phyloP scores from a whole-genome alignment of 2,888 invertebrate genomes.

The Drosophila prolongata region DNA sequence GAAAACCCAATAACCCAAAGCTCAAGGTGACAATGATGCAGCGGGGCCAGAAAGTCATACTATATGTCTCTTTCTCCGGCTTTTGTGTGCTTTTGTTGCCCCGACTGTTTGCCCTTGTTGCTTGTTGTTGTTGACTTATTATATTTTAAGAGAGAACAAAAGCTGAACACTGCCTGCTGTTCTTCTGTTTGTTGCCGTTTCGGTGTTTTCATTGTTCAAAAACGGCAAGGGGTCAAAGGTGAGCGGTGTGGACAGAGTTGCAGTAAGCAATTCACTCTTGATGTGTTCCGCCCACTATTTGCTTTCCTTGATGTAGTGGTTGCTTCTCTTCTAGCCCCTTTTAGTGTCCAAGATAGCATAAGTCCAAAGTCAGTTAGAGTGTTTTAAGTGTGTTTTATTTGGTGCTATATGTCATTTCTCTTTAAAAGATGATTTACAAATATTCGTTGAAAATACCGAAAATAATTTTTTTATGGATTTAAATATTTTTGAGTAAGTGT shows the following conservation, averaged over 20 bases:
- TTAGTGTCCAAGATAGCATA: slow-evolving; percentile 27
- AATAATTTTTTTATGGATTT: too few relatives aligned
- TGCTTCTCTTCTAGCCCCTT: slow-evolving; percentile 6
- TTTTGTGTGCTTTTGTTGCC: slow-evolving; percentile 59
- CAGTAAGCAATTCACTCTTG: slow-evolving; percentile 68
- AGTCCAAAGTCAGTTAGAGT: slow-evolving; percentile 35
- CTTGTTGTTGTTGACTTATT: slow-evolving; percentile 64
- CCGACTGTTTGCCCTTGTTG: slow-evolving; percentile 63
- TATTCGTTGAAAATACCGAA: too few relatives aligned
- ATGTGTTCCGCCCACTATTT: slow-evolving; percentile 55
- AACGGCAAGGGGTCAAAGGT: slow-evolving; percentile 29
- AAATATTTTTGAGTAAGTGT: too few relatives aligned
- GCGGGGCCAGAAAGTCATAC: slow-evolving; percentile 33
- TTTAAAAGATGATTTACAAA: neutral
- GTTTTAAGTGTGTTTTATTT: slow-evolving; percentile 3
- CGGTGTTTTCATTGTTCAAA: slow-evolving; percentile 68
- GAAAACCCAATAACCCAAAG: slow-evolving; percentile 78
- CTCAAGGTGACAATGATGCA: slow-evolving; percentile 77
- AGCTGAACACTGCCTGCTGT: slow-evolving; percentile 49
- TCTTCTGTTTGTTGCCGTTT: slow-evolving; percentile 16
- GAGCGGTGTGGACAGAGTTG: slow-evolving; percentile 5
- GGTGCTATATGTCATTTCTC: neutral
- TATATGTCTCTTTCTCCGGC: slow-evolving; percentile 24
- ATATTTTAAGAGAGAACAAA: slow-evolving; percentile 60
- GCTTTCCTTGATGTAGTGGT: slow-evolving; percentile 5